Evolutionary conservation across 2,888 invertebrate genomes (phyloP).

Genomic region (Nymphalis c-album): DNA sequence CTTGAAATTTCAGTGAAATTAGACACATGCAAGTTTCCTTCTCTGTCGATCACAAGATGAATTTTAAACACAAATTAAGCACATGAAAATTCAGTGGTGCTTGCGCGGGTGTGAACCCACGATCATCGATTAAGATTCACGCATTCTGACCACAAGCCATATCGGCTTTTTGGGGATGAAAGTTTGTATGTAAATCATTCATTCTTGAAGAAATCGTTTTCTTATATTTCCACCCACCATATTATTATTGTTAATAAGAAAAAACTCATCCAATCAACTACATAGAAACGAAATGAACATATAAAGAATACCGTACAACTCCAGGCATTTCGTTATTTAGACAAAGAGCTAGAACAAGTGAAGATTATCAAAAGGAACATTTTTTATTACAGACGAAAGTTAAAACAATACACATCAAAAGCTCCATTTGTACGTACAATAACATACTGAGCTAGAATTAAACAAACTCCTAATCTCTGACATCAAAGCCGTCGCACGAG

Average conservation of each 20-base stretch:
- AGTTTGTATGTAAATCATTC: no score
- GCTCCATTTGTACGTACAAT: constrained; percentile 45
- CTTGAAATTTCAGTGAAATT: no score
- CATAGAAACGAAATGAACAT: background rate
- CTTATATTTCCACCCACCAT: no score
- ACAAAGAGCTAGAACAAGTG: constrained; percentile 11
- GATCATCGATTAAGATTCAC: no score
- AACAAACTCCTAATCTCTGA: constrained; percentile 71
- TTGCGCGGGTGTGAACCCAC: no score
- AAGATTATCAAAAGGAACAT: constrained; percentile 29
- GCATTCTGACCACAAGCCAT: no score
- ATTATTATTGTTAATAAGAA: background rate
- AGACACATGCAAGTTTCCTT: no score
- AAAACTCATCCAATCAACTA: background rate
- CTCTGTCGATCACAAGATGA: no score
- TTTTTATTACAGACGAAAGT: constrained; percentile 13
- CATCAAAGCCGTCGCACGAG: constrained; percentile 75
- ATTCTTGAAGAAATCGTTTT: no score
- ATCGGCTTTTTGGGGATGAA: no score
- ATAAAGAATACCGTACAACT: background rate
- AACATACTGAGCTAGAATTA: constrained; percentile 49
- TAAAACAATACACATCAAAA: constrained; percentile 43
- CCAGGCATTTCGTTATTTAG: constrained; percentile 9
- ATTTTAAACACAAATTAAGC: no score
- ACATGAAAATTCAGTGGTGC: no score